Conservation (phyloP, 2,888 invertebrate genomes). For the Nymphalis polychloros region DNA sequence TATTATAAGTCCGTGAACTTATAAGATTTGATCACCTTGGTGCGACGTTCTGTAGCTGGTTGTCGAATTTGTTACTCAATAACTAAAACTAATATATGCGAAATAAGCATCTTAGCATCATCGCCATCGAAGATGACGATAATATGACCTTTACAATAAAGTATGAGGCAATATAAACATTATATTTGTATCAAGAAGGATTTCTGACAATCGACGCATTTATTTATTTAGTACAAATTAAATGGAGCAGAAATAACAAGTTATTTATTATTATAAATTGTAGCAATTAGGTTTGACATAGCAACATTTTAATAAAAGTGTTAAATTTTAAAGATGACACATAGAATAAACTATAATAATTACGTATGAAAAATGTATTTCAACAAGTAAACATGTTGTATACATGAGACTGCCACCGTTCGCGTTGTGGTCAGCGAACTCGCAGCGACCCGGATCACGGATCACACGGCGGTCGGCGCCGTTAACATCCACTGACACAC, state of each 20-base stretch:
- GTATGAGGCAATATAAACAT: background rate
- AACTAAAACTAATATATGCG: constrained; percentile 13
- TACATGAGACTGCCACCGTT: constrained; percentile 29
- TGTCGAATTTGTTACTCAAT: constrained; percentile 40
- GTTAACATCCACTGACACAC: constrained; percentile 60
- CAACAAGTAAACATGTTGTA: constrained; percentile 15
- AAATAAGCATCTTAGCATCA: constrained; percentile 13
- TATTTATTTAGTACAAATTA: background rate
- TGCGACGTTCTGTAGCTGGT: constrained; percentile 40
- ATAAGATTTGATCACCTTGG: constrained; percentile 61
- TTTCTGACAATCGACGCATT: background rate
- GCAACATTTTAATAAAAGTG: no score
- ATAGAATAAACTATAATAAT: background rate
- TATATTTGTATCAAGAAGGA: background rate
- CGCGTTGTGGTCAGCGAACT: constrained; percentile 46
- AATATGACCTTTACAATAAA: background rate
- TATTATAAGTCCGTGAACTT: constrained; percentile 63
- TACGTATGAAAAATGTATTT: background rate
- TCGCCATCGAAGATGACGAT: background rate
- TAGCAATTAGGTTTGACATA: no score
- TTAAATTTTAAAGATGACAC: no score
- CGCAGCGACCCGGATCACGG: constrained; percentile 72
- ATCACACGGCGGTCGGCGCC: constrained; percentile 58
- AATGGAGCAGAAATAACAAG: no score
- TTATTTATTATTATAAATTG: no score